phyloP scores from a whole-genome alignment of 2,888 invertebrate genomes.

The Listrodromus nycthemerus region DNA sequence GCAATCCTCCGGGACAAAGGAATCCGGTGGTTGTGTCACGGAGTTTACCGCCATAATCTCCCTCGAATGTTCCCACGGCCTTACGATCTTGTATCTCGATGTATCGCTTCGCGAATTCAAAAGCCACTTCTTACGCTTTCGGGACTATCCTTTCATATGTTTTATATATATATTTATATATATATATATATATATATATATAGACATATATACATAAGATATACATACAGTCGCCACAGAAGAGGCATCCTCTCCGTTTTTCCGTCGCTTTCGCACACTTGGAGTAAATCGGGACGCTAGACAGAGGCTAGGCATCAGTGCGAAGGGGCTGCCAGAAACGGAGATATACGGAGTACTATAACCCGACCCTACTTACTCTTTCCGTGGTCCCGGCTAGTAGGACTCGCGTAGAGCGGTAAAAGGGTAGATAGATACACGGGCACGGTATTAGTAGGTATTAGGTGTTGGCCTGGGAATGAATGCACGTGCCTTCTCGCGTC shows the following conservation, averaged over 20 bases:
- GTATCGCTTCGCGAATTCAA: slow-evolving; percentile 46
- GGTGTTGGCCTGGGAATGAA: slow-evolving; percentile 84
- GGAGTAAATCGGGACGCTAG: slow-evolving; percentile 21
- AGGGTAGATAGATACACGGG: slow-evolving; percentile 84
- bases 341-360: slow-evolving; percentile 56
- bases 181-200: neutral
- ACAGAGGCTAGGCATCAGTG: slow-evolving; percentile 29
- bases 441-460: slow-evolving; percentile 84
- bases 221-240: neutral
- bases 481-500: slow-evolving; percentile 82
- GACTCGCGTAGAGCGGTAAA: slow-evolving; percentile 83
- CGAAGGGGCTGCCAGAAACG: slow-evolving; percentile 43
- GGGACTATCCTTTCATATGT: neutral
- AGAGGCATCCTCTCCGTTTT: slow-evolving; percentile 21
- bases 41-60: slow-evolving; percentile 7
- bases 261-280: slow-evolving; percentile 41
- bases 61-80: slow-evolving; percentile 23
- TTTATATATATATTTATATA: neutral
- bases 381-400: slow-evolving; percentile 80
- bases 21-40: neutral
- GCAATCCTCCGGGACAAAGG: neutral
- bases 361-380: slow-evolving; percentile 74
- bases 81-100: slow-evolving; percentile 35
- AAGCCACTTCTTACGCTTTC: slow-evolving; percentile 36
- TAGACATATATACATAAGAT: too few species aligned